Conservation (phyloP, 2,888 invertebrate genomes). For the Eurytoma californica region DNA sequence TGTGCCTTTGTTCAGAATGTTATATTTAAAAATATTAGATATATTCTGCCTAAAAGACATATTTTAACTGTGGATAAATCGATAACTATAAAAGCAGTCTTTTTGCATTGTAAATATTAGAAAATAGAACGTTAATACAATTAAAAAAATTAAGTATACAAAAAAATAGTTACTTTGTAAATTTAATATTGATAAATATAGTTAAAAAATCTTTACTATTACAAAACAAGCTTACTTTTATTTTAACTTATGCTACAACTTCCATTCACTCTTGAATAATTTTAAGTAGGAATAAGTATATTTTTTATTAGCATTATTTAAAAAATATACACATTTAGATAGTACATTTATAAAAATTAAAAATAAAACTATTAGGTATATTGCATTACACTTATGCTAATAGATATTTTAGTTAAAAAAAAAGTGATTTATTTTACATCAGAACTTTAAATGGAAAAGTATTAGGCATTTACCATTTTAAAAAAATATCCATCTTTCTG, state of each 20-base stretch:
- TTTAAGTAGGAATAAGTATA: no score
- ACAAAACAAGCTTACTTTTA: background rate
- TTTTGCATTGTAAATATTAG: background rate
- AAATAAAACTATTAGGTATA: background rate
- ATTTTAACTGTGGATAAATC: background rate
- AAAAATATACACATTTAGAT: no score
- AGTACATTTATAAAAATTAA: background rate
- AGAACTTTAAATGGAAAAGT: no score
- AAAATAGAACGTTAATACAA: background rate
- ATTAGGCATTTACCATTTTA: slow-evolving; percentile 78
- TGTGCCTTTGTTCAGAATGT: background rate
- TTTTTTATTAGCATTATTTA: background rate
- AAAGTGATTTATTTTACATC: no score
- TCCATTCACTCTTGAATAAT: no score
- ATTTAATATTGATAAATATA: background rate
- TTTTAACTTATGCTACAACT: no score
- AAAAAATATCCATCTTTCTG: slow-evolving; percentile 79
- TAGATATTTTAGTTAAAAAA: no score
- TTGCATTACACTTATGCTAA: no score
- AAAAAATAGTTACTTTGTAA: background rate
- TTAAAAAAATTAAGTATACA: background rate
- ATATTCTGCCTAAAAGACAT: slow-evolving; percentile 13
- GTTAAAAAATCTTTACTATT: background rate
- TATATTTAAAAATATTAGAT: slow-evolving; percentile 1
- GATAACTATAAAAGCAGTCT: background rate